These are phyloP conservation scores for Camelus dromedarius DNA, from an alignment of 2,113 vertebrate genomes.

Conservation along the genomic window DNA sequence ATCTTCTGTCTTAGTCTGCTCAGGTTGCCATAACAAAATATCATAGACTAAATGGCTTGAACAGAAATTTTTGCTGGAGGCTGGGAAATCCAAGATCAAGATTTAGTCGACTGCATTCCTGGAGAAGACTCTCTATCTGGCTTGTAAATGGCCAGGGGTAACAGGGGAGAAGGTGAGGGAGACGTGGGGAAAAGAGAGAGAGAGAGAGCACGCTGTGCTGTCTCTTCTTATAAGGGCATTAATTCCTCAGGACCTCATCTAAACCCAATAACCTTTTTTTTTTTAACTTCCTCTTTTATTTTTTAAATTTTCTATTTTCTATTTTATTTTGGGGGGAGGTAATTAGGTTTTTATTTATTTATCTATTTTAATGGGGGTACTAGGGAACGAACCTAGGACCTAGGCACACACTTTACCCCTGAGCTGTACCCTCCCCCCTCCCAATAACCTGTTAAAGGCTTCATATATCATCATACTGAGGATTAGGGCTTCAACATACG, in stretches of 20 bases:
- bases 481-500: neutral
- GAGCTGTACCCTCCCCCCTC: too few relatives aligned
- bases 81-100: slow-evolving; percentile 13
- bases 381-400: too few relatives aligned
- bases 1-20: neutral
- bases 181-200: too few relatives aligned
- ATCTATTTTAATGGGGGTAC: too few relatives aligned
- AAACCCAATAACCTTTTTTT: neutral
- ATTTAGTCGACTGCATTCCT: neutral
- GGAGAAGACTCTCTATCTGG: neutral
- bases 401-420: too few relatives aligned
- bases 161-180: too few relatives aligned
- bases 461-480: neutral
- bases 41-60: neutral
- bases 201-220: neutral
- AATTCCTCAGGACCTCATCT: neutral
- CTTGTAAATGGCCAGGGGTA: neutral
- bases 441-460: neutral
- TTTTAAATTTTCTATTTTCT: too few relatives aligned
- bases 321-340: too few relatives aligned
- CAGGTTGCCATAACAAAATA: neutral
- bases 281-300: too few relatives aligned
- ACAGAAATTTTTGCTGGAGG: neutral
- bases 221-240: neutral
- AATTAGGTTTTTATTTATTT: too few relatives aligned